Conservation (phyloP, 2,113 vertebrate genomes). For the Salvator merianae region DNA sequence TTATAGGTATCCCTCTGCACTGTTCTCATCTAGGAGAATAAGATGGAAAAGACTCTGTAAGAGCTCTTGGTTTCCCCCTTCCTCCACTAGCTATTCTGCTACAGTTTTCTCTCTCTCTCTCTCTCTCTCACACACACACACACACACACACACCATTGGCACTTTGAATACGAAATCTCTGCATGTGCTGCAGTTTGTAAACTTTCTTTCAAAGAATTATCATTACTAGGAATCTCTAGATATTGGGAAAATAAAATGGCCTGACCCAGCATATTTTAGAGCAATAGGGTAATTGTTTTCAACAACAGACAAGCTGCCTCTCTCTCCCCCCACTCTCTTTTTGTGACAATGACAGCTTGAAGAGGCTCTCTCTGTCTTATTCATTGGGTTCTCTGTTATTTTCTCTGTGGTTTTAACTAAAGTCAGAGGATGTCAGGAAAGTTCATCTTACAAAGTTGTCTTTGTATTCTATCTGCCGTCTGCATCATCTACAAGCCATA, state of each 20-base stretch:
- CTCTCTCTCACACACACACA: not conserved
- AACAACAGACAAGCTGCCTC: not conserved
- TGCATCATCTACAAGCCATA: constrained; percentile 31
- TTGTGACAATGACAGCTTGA: not conserved
- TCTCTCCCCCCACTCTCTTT: not conserved
- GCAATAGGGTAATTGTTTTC: constrained; percentile 1
- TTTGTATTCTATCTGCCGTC: constrained; percentile 38
- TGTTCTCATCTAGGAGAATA: too few relatives aligned
- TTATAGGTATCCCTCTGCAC: too few relatives aligned
- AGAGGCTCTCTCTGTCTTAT: constrained; percentile 7
- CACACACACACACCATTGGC: not conserved
- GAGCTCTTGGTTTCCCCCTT: too few relatives aligned
- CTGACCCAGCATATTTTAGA: constrained; percentile 15
- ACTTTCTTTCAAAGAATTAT: not conserved
- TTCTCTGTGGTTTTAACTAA: constrained; percentile 24
- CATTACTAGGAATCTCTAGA: not conserved
- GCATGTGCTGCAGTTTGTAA: constrained; percentile 17
- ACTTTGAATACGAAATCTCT: not conserved
- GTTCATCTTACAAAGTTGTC: constrained; percentile 4
- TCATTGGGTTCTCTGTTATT: not conserved
- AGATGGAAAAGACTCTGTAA: not conserved
- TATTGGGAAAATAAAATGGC: constrained; percentile 31
- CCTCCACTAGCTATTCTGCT: too few relatives aligned
- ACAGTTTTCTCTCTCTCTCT: not conserved
- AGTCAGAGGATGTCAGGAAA: constrained; percentile 33